Evolutionary conservation across 2,797 vertebrate genomes (phyloP), one percentile per base, ranked within the genome.

Genomic region (Pangasius macronema): DNA sequence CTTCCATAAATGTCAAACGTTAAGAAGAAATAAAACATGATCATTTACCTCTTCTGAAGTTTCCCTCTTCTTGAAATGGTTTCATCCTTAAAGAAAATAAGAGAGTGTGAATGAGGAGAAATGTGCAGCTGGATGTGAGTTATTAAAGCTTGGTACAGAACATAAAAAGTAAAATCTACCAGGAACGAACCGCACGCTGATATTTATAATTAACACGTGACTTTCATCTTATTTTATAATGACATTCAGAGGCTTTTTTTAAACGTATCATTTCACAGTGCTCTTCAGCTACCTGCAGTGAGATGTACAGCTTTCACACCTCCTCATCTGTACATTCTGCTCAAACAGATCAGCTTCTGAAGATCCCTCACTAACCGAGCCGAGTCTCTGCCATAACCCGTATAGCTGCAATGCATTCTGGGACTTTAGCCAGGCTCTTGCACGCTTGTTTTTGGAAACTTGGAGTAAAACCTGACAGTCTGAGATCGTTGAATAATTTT

Each of bases 11-110:
- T 20, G 3, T 18, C 20, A 7, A 51, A 8, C 20, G 53, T 59
- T 27, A n/a, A 68, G 33, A 7, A 59, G 9, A 72, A 75, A 68
- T 24, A 33, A n/a, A 51, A 9, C 5, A 1, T 14, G n/a, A 53
- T 55, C 1, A 55, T 73, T 51, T 93, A 96, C 96, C 96, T 96
- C 93, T 96, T 96, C 91, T 96, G 96, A 87, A 96, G 95, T 92
- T 90, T 91, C 61, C 93, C 95, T 95, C 94, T 93, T 90, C 91
- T 95, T 85, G 93, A 88, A 76, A 92, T 39, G 65, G 46, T 89
- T 91, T 96, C 95, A 94, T 96, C 96, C 96, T 96, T 90, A 1
- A 90, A 90, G 53, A 86, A 73, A 91, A 51, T 7, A 53, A 33
- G 11, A 36, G 0, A 9, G 49, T 84, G 36, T 84, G 14, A 86